Percentiles rank a stretch among this genome's conserved stretches.
Evolutionary conservation across 2,888 invertebrate species (phyloP).

Genomic region (Agriopis aurantiaria): DNA sequence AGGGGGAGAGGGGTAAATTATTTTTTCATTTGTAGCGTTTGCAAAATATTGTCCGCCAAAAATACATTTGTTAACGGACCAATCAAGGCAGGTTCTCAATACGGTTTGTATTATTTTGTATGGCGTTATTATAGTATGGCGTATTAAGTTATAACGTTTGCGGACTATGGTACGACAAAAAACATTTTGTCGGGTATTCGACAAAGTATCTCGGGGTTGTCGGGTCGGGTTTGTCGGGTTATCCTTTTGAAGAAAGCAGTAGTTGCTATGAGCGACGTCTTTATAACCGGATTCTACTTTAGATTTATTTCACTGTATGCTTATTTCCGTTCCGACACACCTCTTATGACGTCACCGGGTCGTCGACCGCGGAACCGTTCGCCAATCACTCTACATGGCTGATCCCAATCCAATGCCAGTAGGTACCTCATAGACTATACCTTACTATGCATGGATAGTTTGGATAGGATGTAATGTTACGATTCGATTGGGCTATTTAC

Average conservation of each 20-base stretch:
- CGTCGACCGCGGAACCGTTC: slow-evolving; percentile 4
- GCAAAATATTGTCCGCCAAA: not conserved
- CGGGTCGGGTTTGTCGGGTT: too few species aligned
- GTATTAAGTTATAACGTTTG: too few species aligned
- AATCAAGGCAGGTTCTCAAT: too few species aligned
- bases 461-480: not conserved
- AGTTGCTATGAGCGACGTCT: too few species aligned
- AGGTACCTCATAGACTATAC: not conserved
- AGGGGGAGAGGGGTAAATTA: too few species aligned
- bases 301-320: not conserved
- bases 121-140: too few species aligned
- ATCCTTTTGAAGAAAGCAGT: too few species aligned
- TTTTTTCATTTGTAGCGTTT: not conserved
- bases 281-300: not conserved
- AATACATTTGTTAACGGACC: too few species aligned
- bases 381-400: slow-evolving; percentile 9
- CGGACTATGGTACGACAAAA: not conserved
- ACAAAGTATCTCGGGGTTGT: too few species aligned
- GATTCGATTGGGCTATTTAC: not conserved
- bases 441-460: not conserved
- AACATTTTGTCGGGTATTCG: not conserved
- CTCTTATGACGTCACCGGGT: slow-evolving; percentile 15
- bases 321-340: slow-evolving; percentile 4
- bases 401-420: not conserved
- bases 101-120: too few species aligned